Evolutionary conservation across 2,113 vertebrate species (phyloP).

Genomic region (Muntiacus reevesi): DNA sequence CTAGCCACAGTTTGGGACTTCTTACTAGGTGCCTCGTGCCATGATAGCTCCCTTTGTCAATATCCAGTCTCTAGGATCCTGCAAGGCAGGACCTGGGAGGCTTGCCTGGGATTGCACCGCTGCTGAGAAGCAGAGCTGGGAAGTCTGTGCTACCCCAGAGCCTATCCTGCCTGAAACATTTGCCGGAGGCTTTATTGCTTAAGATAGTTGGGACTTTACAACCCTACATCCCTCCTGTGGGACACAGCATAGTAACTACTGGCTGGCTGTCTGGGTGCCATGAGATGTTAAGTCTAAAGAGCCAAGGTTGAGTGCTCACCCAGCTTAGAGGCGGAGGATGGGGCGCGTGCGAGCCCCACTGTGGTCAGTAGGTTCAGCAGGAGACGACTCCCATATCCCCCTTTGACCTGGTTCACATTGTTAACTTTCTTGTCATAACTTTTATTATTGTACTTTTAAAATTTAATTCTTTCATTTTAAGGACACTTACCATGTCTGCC

Average conservation of each 20-base stretch:
- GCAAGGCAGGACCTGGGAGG: neutral
- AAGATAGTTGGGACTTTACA: too few species aligned
- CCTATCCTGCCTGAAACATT: neutral
- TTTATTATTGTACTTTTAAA: neutral
- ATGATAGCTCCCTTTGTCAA: neutral
- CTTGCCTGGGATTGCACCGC: too few species aligned
- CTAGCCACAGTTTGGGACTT: neutral
- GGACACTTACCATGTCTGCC: neutral
- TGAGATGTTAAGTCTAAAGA: too few species aligned
- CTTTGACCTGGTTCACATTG: neutral
- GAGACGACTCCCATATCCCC: rapidly evolving
- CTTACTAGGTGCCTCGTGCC: neutral
- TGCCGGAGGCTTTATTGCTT: neutral
- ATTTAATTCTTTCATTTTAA: neutral
- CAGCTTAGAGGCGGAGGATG: neutral
- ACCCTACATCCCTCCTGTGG: rapidly evolving
- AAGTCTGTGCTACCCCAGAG: neutral
- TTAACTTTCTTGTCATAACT: neutral
- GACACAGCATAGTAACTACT: neutral
- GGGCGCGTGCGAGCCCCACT: rapidly evolving
- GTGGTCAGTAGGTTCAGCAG: neutral
- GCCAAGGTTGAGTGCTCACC: neutral
- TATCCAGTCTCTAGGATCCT: neutral
- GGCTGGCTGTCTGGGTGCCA: rapidly evolving
- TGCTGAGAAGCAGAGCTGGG: neutral